Percentiles rank a stretch among this genome's conserved stretches.
phyloP scores from a whole-genome alignment of 2,797 vertebrate species.

The Hemitrygon akajei region DNA sequence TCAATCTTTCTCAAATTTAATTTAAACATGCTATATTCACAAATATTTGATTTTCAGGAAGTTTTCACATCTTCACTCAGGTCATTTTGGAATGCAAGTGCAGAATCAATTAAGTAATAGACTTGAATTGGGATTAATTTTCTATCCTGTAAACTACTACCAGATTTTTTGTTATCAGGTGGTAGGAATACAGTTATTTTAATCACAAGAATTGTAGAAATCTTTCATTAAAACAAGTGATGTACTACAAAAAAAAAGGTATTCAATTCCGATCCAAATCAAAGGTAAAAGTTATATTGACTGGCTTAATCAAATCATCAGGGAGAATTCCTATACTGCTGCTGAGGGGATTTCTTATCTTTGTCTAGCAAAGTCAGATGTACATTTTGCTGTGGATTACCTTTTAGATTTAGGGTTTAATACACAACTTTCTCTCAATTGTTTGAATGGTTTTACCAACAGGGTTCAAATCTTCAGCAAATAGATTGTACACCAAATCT shows the following conservation, averaged over 20 bases:
- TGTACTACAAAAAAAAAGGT: not conserved
- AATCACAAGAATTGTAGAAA: not conserved
- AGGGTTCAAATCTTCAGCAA: not conserved
- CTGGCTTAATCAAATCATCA: not conserved
- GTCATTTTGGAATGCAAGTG: too few relatives aligned
- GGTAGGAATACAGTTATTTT: not conserved
- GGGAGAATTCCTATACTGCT: not conserved
- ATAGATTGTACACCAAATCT: not conserved
- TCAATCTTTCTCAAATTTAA: slow-evolving; percentile 4
- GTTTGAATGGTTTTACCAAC: not conserved
- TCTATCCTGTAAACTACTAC: not conserved
- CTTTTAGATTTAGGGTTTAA: not conserved
- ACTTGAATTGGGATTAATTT: not conserved
- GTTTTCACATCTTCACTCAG: not conserved
- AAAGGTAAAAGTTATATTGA: not conserved
- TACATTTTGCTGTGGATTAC: not conserved
- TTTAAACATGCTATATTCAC: not conserved
- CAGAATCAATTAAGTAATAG: not conserved
- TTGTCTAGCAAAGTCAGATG: not conserved
- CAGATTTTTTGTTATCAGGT: too few relatives aligned
- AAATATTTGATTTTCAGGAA: not conserved
- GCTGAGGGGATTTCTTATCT: not conserved
- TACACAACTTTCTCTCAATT: not conserved
- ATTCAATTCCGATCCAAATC: not conserved
- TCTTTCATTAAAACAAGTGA: not conserved